phyloP scores from a whole-genome alignment of 2,797 vertebrate genomes.

The Hephaestus fuliginosus region DNA sequence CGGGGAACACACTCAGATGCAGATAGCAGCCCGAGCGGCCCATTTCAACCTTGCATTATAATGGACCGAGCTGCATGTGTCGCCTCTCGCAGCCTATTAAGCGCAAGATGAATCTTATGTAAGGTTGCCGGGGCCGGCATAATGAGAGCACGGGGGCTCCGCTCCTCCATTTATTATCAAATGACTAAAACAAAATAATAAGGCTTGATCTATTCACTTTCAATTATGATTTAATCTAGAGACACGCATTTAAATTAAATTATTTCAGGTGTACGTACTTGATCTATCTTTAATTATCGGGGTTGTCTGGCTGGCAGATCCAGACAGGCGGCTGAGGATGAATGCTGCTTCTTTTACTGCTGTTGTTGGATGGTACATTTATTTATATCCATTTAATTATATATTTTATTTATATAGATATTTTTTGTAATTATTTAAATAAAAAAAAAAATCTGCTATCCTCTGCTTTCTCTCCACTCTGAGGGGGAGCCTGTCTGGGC shows the following conservation, averaged over 20 bases:
- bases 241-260: slow-evolving; percentile 67
- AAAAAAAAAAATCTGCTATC: background rate
- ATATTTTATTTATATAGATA: too few relatives aligned
- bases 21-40: slow-evolving; percentile 92
- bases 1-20: slow-evolving; percentile 95
- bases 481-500: background rate
- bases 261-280: slow-evolving; percentile 75
- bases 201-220: slow-evolving; percentile 72
- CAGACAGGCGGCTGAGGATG: slow-evolving; percentile 11
- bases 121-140: slow-evolving; percentile 76
- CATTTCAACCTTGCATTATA: slow-evolving; percentile 96
- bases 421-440: too few relatives aligned
- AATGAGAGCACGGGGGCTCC: slow-evolving; percentile 72
- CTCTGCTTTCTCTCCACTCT: background rate
- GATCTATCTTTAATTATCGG: slow-evolving; percentile 64
- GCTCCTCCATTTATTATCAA: slow-evolving; percentile 75
- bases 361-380: background rate
- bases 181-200: slow-evolving; percentile 81
- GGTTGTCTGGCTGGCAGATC: slow-evolving; percentile 30
- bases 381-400: background rate
- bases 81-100: slow-evolving; percentile 93
- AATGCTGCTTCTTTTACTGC: background rate
- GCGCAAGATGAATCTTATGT: slow-evolving; percentile 89
- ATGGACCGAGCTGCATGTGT: slow-evolving; percentile 92
- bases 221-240: slow-evolving; percentile 77